A percentile compares a stretch with the other conserved stretches of the same genome.
These are phyloP conservation scores for Enteromius paludinosus DNA, from an alignment of 2,797 vertebrate genomes.

Conservation along the genomic window DNA sequence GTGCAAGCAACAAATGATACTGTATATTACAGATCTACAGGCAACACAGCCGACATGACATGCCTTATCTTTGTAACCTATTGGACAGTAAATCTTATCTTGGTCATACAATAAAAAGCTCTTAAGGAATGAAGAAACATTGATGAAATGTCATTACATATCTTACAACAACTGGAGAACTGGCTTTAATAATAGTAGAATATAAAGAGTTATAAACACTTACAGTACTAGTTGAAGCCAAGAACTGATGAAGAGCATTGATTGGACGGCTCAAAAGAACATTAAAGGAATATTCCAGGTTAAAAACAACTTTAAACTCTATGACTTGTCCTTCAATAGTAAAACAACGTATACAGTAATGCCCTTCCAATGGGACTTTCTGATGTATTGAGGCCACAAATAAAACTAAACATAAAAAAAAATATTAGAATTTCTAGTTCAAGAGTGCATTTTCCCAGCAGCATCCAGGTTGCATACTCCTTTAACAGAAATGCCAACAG, in stretches of 20 bases:
- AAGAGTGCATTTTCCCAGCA: neutral
- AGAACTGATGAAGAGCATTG: conserved; percentile 67
- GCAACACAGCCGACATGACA: conserved; percentile 12
- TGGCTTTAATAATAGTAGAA: conserved; percentile 61
- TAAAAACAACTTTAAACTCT: conserved; percentile 33
- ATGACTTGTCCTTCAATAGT: neutral
- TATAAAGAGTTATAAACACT: conserved; percentile 72
- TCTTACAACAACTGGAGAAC: conserved; percentile 36
- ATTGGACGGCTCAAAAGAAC: conserved; percentile 70
- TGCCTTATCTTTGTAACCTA: conserved; percentile 29
- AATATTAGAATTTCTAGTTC: neutral
- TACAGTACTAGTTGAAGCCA: conserved; percentile 73
- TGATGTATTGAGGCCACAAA: neutral
- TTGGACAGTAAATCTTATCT: conserved; percentile 35
- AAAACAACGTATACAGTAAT: neutral
- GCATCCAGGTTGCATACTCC: neutral
- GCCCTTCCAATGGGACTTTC: neutral
- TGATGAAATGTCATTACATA: conserved; percentile 51
- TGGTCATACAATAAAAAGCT: conserved; percentile 50
- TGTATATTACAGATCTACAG: conserved; percentile 12
- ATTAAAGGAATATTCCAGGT: conserved; percentile 69
- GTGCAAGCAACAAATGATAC: conserved; percentile 38
- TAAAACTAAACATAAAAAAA: neutral
- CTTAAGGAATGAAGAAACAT: conserved; percentile 38
- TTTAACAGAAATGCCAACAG: neutral